Percentiles rank a stretch among this genome's conserved stretches.
phyloP scores from a whole-genome alignment of 2,113 vertebrate genomes.

The Ailurus styani region DNA sequence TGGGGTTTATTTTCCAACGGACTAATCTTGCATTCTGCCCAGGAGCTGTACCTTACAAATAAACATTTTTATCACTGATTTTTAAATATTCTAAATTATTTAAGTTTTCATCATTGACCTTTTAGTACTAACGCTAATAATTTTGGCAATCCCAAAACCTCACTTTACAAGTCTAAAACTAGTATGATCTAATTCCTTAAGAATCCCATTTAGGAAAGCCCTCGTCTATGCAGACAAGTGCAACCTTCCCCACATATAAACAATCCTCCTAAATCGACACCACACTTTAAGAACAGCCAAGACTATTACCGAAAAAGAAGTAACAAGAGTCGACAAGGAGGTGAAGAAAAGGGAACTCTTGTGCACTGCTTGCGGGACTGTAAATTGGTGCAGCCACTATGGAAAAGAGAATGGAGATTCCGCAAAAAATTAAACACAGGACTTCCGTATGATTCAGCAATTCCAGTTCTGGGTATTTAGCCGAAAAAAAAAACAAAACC shows the following conservation, averaged over 20 bases:
- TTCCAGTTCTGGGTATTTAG: neutral
- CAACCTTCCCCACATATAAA: neutral
- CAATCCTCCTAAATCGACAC: neutral
- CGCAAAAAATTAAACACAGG: neutral
- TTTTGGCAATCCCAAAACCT: neutral
- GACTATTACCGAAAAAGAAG: neutral
- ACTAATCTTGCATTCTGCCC: neutral
- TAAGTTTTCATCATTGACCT: neutral
- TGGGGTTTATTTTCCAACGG: neutral
- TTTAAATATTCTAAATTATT: slow-evolving; percentile 22
- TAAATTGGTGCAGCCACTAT: neutral
- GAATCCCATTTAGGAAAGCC: neutral
- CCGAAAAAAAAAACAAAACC: neutral
- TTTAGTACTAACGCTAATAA: neutral
- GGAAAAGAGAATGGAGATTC: neutral
- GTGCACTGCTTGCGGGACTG: neutral
- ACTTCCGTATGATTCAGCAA: neutral
- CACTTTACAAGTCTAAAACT: neutral
- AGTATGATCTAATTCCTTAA: neutral
- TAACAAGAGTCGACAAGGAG: neutral
- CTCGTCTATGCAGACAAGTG: neutral
- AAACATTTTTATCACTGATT: neutral
- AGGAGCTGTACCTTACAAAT: neutral
- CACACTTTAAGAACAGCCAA: neutral
- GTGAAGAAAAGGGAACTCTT: neutral